Percentiles rank a stretch among this genome's conserved stretches.
Conservation (phyloP, 2,888 invertebrate genomes). For the Vannuccia rotundouncinata region DNA sequence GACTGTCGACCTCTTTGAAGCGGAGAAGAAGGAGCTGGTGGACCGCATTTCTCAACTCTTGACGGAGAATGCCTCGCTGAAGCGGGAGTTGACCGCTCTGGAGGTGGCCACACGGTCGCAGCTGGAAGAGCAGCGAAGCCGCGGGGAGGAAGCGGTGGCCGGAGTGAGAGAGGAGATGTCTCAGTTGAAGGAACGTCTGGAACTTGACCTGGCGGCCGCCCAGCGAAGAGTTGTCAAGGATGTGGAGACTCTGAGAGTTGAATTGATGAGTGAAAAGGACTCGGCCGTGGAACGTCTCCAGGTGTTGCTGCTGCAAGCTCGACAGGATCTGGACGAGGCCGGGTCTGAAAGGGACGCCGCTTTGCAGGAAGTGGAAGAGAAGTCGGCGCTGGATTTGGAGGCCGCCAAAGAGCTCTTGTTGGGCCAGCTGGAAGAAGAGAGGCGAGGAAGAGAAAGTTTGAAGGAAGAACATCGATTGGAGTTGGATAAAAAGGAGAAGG, state of each 20-base stretch:
- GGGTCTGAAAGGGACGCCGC: no score
- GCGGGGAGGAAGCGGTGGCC: constrained; percentile 19
- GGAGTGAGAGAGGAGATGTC: no score
- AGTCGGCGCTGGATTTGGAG: constrained; percentile 33
- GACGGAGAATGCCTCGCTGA: constrained; percentile 45
- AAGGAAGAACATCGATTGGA: constrained; percentile 46
- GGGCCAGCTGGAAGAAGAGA: constrained; percentile 43
- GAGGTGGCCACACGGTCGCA: constrained; percentile 42
- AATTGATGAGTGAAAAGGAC: no score
- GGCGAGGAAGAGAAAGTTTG: constrained; percentile 45
- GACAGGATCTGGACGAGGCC: constrained; percentile 43
- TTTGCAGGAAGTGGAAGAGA: constrained; percentile 37
- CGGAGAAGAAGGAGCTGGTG: constrained; percentile 47
- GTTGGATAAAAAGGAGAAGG: constrained; percentile 46
- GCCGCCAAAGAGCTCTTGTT: constrained; percentile 44
- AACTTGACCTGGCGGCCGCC: no score
- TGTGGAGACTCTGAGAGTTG: no score
- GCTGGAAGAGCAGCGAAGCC: constrained; percentile 2
- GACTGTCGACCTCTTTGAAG: constrained; percentile 46
- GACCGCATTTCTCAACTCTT: constrained; percentile 45
- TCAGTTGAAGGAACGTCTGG: no score
- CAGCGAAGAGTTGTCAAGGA: no score
- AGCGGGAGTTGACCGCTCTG: constrained; percentile 45
- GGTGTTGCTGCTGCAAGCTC: constrained; percentile 47
- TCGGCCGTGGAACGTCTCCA: no score